A percentile compares a stretch with the other conserved stretches of the same genome.
phyloP scores from a whole-genome alignment of 2,113 vertebrate species.

The Lagenorhynchus albirostris region DNA sequence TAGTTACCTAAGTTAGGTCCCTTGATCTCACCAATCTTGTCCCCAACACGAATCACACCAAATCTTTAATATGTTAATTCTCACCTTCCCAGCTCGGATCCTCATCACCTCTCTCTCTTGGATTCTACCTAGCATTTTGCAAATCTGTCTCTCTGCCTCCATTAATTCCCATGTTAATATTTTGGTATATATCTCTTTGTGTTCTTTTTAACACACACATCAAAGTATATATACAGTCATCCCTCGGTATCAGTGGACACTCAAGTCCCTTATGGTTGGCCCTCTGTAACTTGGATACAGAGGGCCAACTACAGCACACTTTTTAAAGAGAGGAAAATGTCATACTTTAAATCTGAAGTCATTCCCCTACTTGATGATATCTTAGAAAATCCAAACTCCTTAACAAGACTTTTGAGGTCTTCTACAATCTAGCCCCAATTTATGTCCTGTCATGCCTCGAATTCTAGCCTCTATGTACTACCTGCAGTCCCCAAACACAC shows the following conservation, averaged over 20 bases:
- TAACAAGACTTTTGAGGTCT: background rate
- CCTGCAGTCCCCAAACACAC: background rate
- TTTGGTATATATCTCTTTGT: too few species aligned
- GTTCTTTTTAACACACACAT: too few species aligned
- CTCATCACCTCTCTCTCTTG: background rate
- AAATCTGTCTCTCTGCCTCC: background rate
- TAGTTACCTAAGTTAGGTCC: background rate
- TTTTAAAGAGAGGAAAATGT: background rate
- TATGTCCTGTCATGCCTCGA: background rate
- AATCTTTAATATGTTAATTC: background rate
- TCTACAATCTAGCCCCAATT: background rate
- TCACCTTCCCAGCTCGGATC: background rate
- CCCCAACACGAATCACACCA: background rate
- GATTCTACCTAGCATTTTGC: background rate
- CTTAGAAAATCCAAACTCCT: background rate
- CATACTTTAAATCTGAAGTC: background rate
- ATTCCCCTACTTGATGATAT: background rate
- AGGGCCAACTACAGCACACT: background rate
- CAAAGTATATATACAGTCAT: too few species aligned
- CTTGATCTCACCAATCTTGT: background rate
- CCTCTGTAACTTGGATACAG: too few species aligned
- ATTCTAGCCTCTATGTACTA: background rate
- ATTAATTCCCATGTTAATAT: background rate
- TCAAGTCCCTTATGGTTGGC: too few species aligned
- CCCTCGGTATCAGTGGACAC: too few species aligned